These are phyloP conservation scores for Notarius lentiginosus DNA, from an alignment of 2,113 vertebrate genomes.

Conservation along the genomic window DNA sequence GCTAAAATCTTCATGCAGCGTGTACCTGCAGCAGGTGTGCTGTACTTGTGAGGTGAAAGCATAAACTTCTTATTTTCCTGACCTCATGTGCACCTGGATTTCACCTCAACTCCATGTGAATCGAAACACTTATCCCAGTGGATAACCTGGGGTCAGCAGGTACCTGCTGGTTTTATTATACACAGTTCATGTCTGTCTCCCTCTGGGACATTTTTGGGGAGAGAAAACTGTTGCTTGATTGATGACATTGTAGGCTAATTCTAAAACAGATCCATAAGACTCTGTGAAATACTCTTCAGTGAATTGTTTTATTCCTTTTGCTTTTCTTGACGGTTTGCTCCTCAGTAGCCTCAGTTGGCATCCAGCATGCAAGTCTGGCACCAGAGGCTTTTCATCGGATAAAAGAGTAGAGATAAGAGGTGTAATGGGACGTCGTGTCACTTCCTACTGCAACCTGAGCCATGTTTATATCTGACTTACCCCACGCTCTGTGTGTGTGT, in stretches of 20 bases:
- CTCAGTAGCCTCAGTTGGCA: background rate
- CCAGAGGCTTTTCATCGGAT: background rate
- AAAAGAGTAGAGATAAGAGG: slow-evolving; percentile 26
- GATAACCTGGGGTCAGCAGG: slow-evolving; percentile 46
- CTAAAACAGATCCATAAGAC: background rate
- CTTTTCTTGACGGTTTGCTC: background rate
- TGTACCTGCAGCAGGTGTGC: background rate
- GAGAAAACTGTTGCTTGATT: too few species aligned
- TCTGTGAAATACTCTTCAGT: background rate
- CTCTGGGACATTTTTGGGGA: too few species aligned
- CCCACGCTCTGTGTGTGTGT: slow-evolving; percentile 41
- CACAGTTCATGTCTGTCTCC: background rate
- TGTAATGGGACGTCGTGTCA: slow-evolving; percentile 14
- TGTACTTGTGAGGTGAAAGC: background rate
- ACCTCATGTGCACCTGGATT: background rate
- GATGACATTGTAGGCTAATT: background rate
- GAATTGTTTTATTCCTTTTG: background rate
- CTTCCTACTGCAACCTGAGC: slow-evolving; percentile 34
- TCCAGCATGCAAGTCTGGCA: slow-evolving; percentile 27
- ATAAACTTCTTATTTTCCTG: background rate
- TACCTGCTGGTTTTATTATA: slow-evolving; percentile 47
- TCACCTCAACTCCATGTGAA: slow-evolving; percentile 19
- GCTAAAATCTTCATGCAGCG: too few species aligned
- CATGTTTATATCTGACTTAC: slow-evolving; percentile 1
- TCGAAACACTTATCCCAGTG: slow-evolving; percentile 49